Evolutionary conservation across 2,888 invertebrate species (phyloP), one percentile per base, ranked within the genome.

Genomic region (Apamea anceps): DNA sequence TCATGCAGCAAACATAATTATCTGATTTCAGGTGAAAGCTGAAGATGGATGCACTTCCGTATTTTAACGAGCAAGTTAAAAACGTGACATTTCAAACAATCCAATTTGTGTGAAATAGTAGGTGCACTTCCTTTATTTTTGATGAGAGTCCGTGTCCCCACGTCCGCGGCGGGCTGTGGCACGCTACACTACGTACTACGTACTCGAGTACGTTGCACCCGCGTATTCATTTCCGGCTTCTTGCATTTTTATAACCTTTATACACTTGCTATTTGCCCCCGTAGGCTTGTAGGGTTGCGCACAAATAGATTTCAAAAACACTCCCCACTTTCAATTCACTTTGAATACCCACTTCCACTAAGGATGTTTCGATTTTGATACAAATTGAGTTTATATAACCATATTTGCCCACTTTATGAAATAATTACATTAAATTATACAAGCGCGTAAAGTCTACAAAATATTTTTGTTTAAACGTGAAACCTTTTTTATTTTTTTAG

Each of bases 161-260:
- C 81, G 88, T 82, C 79, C 82, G 75, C 76, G 73, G 51, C 66
- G 71, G 62, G 75, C 57, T 42, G 37, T 37, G 62, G 66, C 85
- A 76, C 77, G 77, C 81, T 72, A 78, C 79, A 85, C 74, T 82
- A 75, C 81, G 72, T 84, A 83, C 57, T 74, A 72, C 73, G 72
- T 81, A 74, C 81, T 77, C 72, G 84, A 87, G 79, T 87, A 89
- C 91, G 90, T 91, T 92, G 92, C 90, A 91, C 90, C 88, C 91
- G 91, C 92, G 92, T 94, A 94, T 94, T 95, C 94, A 95, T 96
- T 96, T 96, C 95, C 95, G 93, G 92, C 92, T 93, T 93, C 94
- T 95, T 95, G 94, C 94, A 95, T 95, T 96, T 95, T 95, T 95
- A 95, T 95, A 93, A 93, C 93, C 91, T 93, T 92, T 92, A 92